These are phyloP conservation scores for Catalaphyllia jardinei DNA, from an alignment of 64 coral and sea anemone species.

Conservation along the genomic window DNA sequence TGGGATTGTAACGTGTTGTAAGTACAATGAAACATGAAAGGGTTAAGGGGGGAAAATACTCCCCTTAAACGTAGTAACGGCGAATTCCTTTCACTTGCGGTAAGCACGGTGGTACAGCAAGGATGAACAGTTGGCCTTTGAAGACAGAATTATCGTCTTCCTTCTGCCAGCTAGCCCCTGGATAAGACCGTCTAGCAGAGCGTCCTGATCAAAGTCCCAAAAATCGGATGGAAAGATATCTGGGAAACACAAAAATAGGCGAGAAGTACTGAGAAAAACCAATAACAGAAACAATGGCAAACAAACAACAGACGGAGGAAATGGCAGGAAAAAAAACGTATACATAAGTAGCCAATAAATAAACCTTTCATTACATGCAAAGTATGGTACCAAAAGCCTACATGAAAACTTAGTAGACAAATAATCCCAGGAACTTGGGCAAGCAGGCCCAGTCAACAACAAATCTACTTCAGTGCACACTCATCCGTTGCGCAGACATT, in stretches of 20 bases:
- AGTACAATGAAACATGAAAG: conserved; percentile 41
- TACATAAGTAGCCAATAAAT: no score
- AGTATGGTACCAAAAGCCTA: no score
- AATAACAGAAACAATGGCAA: no score
- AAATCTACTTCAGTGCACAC: no score
- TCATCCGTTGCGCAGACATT: no score
- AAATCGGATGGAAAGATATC: conserved; percentile 19
- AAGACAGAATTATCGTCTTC: conserved; percentile 15
- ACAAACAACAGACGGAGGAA: background rate
- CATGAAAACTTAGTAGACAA: background rate
- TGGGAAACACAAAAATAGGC: background rate
- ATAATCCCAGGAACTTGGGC: no score
- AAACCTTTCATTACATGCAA: no score
- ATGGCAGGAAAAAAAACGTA: background rate
- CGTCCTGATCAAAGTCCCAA: background rate
- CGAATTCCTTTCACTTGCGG: conserved; percentile 36
- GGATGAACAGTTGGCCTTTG: conserved; percentile 18
- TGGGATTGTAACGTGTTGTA: conserved; percentile 37
- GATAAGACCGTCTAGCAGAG: background rate
- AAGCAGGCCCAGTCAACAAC: no score
- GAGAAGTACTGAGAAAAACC: background rate
- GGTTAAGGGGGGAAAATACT: conserved; percentile 12
- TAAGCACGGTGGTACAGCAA: background rate
- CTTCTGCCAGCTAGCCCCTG: background rate
- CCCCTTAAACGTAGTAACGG: background rate